These are phyloP conservation scores for Masticophis lateralis DNA, from an alignment of 2,797 vertebrate species.

Conservation along the genomic window DNA sequence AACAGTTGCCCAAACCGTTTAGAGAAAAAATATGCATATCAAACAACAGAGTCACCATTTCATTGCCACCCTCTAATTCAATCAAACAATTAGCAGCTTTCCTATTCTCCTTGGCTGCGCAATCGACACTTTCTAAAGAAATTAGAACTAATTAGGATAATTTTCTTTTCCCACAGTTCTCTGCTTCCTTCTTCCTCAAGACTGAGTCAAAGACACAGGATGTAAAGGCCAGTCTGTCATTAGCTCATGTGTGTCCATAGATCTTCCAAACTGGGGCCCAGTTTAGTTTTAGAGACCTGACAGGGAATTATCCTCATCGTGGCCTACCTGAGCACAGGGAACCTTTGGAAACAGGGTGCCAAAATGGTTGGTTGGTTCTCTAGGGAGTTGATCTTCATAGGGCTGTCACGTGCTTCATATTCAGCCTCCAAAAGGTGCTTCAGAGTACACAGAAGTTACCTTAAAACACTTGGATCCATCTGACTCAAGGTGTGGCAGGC, in stretches of 20 bases:
- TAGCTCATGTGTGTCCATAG: neutral
- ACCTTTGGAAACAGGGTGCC: neutral
- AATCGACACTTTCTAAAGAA: conserved; percentile 14
- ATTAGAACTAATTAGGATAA: neutral
- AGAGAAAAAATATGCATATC: neutral
- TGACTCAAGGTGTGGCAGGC: neutral
- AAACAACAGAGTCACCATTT: conserved; percentile 3
- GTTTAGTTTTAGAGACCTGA: neutral
- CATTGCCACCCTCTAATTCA: conserved; percentile 1
- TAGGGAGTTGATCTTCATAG: neutral
- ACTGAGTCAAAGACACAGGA: neutral
- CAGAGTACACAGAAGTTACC: neutral
- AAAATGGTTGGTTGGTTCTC: neutral
- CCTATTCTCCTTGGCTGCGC: neutral
- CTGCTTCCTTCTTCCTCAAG: neutral
- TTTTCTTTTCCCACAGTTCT: neutral
- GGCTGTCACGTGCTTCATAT: neutral
- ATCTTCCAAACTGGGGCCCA: neutral
- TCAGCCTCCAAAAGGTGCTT: neutral
- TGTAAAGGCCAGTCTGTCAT: neutral
- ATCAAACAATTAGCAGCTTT: neutral
- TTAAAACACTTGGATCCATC: neutral
- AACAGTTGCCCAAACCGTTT: conserved; percentile 10
- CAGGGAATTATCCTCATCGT: no score
- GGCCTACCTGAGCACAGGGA: neutral